Evolutionary conservation across 2,113 vertebrate genomes (phyloP), one percentile per base, ranked within the genome.

Genomic region (Crotalus helleri): DNA sequence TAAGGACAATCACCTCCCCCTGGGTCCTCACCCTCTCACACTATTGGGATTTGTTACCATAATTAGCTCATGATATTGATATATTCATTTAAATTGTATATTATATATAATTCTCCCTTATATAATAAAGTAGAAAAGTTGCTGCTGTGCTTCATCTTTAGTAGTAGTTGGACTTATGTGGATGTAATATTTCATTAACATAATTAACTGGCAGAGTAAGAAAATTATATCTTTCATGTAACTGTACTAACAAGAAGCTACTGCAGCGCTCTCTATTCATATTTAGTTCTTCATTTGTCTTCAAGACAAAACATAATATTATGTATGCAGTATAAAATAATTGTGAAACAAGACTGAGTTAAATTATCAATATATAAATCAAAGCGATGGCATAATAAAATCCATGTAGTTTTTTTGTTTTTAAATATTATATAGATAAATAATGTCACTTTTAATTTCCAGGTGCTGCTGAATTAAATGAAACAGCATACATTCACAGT

Each of bases 1-100:
- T 10, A 59, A 91, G 54, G 95, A 64, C 93, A 94, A 90, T 95
- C 39, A 13, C 96, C 92, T 95, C 69, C 23, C 1, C 0, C 26
- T 88, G 88, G 2, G 85, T 89, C 88, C 87, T 39, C 87, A 91
- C 94, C 91, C 93, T 12, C 10, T n/a, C 29, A 2, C 17, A n/a
- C 44, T 54, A 15, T 69, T 85, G 13, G 87, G 81, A 44, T 23
- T 0, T 24, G 3, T 88, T 51, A 44, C 64, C 33, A 39, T 39
- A 0, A 89, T n/a, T 21, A 92, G 85, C 29, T 1, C 88, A 54
- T 0, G 1, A 49, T 86, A 7, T 44, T 81, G 29, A 57, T 74
- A 39, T 2, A 0, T 33, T 17, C 29, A 89, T 61, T 26, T 33
- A 0, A 2, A 61, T 19, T 7, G 59, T 11, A 19, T 64, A 0